phyloP scores from a whole-genome alignment of 2,797 vertebrate species.

The Dallia pectoralis region DNA sequence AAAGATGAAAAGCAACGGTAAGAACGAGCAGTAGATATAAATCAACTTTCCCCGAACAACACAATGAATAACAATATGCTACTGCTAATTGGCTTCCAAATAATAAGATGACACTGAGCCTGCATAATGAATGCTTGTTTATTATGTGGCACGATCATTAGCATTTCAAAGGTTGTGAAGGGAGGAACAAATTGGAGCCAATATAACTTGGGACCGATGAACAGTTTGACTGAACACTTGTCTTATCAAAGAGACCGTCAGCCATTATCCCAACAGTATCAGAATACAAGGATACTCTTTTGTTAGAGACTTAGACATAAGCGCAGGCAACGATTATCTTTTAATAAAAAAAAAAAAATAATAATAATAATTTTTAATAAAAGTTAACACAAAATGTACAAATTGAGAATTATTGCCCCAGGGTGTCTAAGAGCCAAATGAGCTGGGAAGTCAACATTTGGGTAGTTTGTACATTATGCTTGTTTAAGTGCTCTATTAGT shows the following conservation, averaged over 20 bases:
- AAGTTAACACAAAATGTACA: background rate
- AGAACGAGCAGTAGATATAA: background rate
- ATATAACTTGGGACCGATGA: conserved; percentile 1
- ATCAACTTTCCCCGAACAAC: conserved; percentile 9
- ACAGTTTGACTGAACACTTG: conserved; percentile 1
- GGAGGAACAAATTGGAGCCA: conserved; percentile 12
- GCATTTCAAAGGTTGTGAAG: conserved; percentile 26
- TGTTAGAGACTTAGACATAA: background rate
- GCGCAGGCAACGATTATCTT: background rate
- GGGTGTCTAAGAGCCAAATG: no score
- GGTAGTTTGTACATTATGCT: no score
- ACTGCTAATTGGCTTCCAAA: conserved; percentile 27
- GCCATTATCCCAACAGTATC: background rate
- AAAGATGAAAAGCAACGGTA: background rate
- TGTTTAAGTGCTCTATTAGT: no score
- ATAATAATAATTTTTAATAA: no score
- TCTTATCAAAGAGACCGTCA: background rate
- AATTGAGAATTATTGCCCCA: no score
- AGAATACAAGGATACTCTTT: background rate
- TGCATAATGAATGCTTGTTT: conserved; percentile 10
- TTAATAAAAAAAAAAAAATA: no score
- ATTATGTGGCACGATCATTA: conserved; percentile 32
- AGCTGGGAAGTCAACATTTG: no score
- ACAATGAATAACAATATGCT: conserved; percentile 17
- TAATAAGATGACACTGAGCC: conserved; percentile 13